Base-by-base conservation (phyloP, 2,888 invertebrate species). In the Amiota communis region DNA sequence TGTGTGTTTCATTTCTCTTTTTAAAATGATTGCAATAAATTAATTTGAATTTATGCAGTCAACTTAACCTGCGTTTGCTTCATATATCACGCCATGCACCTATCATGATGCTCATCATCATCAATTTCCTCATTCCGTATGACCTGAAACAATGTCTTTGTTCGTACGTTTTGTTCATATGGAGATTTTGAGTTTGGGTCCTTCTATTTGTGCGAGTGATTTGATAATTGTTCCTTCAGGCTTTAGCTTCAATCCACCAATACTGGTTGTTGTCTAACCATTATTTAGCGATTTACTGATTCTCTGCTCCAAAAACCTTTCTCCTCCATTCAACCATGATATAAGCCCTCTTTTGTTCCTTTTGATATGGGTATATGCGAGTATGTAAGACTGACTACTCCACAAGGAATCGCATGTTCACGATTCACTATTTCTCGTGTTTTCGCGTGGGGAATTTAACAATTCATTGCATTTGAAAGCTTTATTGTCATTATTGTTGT, bases 171-270 rank as follows among this genome's bases (percentile, higher is more conserved):
- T 36, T 36, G 36, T 36, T 36, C 36, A 4, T 36, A 36, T 36
- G 4, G 8, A 36, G 36, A 36, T 36, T 36, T 36, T 51, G 10
- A 17, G 53, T 11, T 68, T 51, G 20, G 1, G 10, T 47, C 10
- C 10, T 10, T 13, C 17, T 20, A 12, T 68, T 68, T 68, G 53
- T 51, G 15, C 51, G 67, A 20, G n/a, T 53, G 67, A 68, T 49
- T 68, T 51, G 67, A 68, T 8, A 36, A 65, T 65, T 65, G 13
- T 68, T 49, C 36, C 51, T 68, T 3, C 20, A 20, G 23, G 36
- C 6, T 36, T 36, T 36, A 36, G 36, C 36, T 36, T 36, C 6
- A 36, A 36, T 2, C 6, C 36, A 36, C 6, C 36, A 36, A 6
- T 36, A 4, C 36, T 6, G 36, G 6, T 36, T 2, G 4, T 36